phyloP scores from a whole-genome alignment of 2,113 vertebrate species.

The Podarcis muralis region DNA sequence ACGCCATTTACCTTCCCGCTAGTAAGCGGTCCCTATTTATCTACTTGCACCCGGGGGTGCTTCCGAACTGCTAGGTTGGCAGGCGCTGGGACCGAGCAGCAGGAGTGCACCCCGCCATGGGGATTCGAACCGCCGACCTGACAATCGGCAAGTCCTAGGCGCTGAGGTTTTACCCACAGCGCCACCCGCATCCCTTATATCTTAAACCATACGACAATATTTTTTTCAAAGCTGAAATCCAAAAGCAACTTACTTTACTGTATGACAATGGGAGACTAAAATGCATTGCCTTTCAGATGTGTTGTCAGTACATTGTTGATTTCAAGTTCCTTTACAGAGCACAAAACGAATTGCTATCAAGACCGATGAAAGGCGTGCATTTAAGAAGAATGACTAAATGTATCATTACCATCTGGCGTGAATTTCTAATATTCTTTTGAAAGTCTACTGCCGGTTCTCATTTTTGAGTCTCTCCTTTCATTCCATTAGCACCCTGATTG shows the following conservation, averaged over 20 bases:
- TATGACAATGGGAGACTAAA: neutral
- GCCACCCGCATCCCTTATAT: too few relatives aligned
- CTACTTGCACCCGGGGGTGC: too few relatives aligned
- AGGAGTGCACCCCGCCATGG: too few relatives aligned
- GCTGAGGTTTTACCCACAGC: too few relatives aligned
- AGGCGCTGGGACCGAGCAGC: too few relatives aligned
- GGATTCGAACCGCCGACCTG: too few relatives aligned
- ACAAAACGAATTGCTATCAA: constrained; percentile 17
- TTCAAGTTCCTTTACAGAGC: constrained; percentile 12
- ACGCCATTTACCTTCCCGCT: too few relatives aligned
- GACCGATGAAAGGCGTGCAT: neutral
- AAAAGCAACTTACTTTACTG: neutral
- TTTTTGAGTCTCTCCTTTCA: constrained; percentile 5
- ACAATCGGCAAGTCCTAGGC: too few relatives aligned
- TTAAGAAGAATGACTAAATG: constrained; percentile 15
- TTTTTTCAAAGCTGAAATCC: neutral
- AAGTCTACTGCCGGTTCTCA: constrained; percentile 13
- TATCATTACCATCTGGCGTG: constrained; percentile 26
- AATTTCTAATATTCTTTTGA: constrained; percentile 24
- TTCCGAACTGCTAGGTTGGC: too few relatives aligned
- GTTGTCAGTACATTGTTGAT: neutral
- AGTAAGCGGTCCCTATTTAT: too few relatives aligned
- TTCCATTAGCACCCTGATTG: neutral
- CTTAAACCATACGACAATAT: neutral
- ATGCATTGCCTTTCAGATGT: neutral